Percentiles rank a stretch among this genome's conserved stretches.
These are phyloP conservation scores for Circaetus cinerascens DNA, from an alignment of 2,113 vertebrate species.

Conservation along the genomic window DNA sequence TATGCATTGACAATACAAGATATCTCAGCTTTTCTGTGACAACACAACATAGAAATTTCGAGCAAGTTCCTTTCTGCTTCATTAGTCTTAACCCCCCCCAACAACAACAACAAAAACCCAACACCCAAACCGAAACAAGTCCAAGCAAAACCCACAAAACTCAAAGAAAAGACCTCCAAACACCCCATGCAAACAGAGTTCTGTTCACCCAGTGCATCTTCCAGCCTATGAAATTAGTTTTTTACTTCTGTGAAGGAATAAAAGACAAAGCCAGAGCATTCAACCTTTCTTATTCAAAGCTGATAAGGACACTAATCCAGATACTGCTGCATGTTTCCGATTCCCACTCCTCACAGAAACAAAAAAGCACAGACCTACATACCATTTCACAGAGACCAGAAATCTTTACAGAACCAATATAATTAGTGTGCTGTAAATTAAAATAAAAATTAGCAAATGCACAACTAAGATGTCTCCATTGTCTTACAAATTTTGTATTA, in stretches of 20 bases:
- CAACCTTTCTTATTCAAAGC: neutral
- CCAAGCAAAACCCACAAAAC: neutral
- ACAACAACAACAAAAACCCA: no score
- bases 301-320: neutral
- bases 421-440: neutral
- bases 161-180: neutral
- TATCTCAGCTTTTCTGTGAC: neutral
- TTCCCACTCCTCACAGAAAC: neutral
- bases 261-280: neutral
- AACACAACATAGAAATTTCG: neutral
- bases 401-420: neutral
- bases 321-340: neutral
- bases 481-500: neutral
- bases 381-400: neutral
- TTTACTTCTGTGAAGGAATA: neutral
- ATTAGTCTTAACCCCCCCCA: neutral
- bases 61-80: neutral
- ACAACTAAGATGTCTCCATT: neutral
- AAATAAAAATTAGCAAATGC: neutral
- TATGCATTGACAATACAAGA: neutral
- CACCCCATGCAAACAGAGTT: neutral
- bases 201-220: neutral
- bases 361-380: neutral
- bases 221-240: neutral
- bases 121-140: neutral